Evolutionary conservation across 2,113 vertebrate genomes (phyloP).

Genomic region (Lycaon pictus): DNA sequence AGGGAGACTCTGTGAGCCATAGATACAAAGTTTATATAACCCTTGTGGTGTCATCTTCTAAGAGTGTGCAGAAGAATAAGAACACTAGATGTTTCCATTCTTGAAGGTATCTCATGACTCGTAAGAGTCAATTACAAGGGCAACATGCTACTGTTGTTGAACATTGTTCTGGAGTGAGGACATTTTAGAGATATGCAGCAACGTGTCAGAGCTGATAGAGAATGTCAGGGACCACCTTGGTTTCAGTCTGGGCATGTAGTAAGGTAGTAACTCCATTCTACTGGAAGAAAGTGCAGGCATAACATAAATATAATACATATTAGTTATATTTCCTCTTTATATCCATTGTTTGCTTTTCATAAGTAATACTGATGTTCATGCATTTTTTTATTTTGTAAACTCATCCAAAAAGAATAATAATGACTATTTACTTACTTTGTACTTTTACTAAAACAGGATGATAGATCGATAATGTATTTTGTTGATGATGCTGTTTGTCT

Average conservation of each 20-base stretch:
- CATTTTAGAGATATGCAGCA: background rate
- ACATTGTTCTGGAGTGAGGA: background rate
- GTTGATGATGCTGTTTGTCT: background rate
- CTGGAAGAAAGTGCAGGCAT: background rate
- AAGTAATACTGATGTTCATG: background rate
- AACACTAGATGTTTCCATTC: background rate
- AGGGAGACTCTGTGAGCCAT: background rate
- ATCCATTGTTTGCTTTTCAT: background rate
- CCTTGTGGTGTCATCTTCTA: background rate
- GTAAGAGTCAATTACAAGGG: background rate
- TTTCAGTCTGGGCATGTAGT: background rate
- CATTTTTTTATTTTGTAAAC: constrained; percentile 1
- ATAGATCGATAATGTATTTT: constrained; percentile 85
- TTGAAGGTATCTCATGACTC: background rate
- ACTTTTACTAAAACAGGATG: background rate
- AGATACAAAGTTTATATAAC: background rate
- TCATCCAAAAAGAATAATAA: background rate
- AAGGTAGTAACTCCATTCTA: background rate
- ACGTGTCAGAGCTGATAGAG: background rate
- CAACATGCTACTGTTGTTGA: background rate
- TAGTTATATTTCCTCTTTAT: background rate
- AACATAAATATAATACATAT: background rate
- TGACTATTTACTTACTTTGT: background rate
- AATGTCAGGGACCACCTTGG: background rate
- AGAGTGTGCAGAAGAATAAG: background rate